Evolutionary conservation across 64 coral and sea anemone species (phyloP).

Genomic region (Stichodactyla mertensii): DNA sequence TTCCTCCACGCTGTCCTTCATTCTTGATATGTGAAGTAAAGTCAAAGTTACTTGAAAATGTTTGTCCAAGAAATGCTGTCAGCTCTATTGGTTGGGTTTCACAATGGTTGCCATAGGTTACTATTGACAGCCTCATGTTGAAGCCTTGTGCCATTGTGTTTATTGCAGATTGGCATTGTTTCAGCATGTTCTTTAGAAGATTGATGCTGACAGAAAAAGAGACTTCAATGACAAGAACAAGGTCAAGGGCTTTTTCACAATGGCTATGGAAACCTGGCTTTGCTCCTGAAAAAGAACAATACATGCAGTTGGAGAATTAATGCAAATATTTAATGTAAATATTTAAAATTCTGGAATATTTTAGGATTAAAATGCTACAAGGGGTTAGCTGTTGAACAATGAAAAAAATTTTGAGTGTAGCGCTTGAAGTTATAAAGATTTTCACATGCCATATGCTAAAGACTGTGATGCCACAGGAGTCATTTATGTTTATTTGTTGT

Average conservation of each 20-base stretch:
- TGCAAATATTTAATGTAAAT: too few species aligned
- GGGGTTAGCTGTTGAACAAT: too few species aligned
- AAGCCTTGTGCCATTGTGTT: not conserved
- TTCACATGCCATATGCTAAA: too few species aligned
- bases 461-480: too few species aligned
- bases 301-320: not conserved
- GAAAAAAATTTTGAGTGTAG: too few species aligned
- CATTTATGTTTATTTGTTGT: too few species aligned
- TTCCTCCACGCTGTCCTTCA: not conserved
- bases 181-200: not conserved
- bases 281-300: not conserved
- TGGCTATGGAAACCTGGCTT: not conserved
- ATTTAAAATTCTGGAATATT: too few species aligned
- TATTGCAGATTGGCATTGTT: not conserved
- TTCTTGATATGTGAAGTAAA: not conserved
- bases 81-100: not conserved
- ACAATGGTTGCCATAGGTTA: conserved; percentile 6
- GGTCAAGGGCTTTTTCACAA: not conserved
- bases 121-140: not conserved
- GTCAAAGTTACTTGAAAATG: not conserved
- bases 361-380: too few species aligned
- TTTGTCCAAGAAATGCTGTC: not conserved
- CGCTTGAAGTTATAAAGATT: too few species aligned
- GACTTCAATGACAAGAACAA: not conserved
- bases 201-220: not conserved